These are phyloP conservation scores for Cyclura pinguis DNA, from an alignment of 2,797 vertebrate species.

Conservation along the genomic window DNA sequence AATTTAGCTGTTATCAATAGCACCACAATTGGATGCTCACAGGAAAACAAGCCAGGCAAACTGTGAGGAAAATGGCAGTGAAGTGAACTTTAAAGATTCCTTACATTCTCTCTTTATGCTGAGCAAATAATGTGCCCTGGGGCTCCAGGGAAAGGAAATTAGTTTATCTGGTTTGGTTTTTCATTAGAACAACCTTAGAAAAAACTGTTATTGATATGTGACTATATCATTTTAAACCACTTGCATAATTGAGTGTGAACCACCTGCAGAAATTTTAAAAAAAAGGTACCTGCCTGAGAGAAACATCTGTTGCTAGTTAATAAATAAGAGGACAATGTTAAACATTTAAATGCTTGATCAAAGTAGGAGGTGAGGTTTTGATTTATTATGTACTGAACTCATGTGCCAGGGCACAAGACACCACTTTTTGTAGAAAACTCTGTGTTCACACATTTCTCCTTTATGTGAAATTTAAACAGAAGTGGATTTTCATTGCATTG, in stretches of 20 bases:
- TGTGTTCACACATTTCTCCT: not conserved
- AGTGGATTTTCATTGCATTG: not conserved
- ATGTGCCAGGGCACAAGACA: not conserved
- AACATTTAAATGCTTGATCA: slow-evolving; percentile 1
- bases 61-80: not conserved
- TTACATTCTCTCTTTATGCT: not conserved
- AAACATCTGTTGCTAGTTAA: not conserved
- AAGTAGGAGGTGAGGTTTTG: not conserved
- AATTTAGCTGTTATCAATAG: slow-evolving; percentile 6
- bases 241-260: not conserved
- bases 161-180: not conserved
- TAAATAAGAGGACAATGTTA: not conserved
- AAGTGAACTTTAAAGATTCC: not conserved
- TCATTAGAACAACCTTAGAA: not conserved
- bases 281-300: not conserved
- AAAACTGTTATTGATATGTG: not conserved
- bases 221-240: not conserved
- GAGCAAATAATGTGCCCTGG: not conserved
- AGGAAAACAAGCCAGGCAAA: not conserved
- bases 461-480: not conserved
- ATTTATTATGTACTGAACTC: not conserved
- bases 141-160: not conserved
- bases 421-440: not conserved
- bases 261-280: not conserved
- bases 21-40: not conserved